Percentiles rank a stretch among this genome's conserved stretches.
Conservation (phyloP, 2,888 invertebrate genomes). For the Odontocolon sp. region DNA sequence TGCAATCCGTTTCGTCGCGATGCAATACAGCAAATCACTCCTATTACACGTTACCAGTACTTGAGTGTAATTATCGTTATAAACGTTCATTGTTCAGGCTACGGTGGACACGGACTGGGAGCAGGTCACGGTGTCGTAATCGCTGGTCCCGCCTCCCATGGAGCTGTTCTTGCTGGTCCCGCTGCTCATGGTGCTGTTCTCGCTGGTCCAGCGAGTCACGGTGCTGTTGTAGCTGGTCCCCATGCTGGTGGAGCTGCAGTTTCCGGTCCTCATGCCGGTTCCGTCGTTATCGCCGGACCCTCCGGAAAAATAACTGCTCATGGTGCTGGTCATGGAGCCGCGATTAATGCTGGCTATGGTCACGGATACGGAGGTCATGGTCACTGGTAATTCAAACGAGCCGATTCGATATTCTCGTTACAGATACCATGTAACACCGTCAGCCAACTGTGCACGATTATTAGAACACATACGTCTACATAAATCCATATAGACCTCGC, state of each 20-base stretch:
- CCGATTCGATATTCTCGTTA: neutral
- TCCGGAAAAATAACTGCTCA: slow-evolving; percentile 78
- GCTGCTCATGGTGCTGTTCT: slow-evolving; percentile 70
- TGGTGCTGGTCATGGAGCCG: slow-evolving; percentile 76
- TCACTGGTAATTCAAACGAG: slow-evolving; percentile 62
- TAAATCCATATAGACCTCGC: neutral
- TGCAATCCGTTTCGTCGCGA: neutral
- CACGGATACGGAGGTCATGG: slow-evolving; percentile 70
- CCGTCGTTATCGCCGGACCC: slow-evolving; percentile 77
- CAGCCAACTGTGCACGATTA: neutral
- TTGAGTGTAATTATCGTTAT: slow-evolving; percentile 5
- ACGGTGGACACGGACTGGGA: slow-evolving; percentile 66
- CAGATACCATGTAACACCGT: neutral
- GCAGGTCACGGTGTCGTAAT: slow-evolving; percentile 61
- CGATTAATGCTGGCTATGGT: slow-evolving; percentile 71
- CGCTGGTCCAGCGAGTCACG: slow-evolving; percentile 74
- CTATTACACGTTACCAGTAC: neutral
- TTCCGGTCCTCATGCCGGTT: slow-evolving; percentile 75
- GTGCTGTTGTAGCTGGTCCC: slow-evolving; percentile 76
- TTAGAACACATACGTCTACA: slow-evolving; percentile 6
- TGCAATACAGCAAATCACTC: neutral
- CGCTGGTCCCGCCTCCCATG: slow-evolving; percentile 63
- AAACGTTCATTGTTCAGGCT: slow-evolving; percentile 59
- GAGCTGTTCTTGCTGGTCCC: slow-evolving; percentile 66
- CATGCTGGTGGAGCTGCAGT: slow-evolving; percentile 76